Base-by-base conservation (phyloP, 2,113 vertebrate species). In the Ellobius talpinus region DNA sequence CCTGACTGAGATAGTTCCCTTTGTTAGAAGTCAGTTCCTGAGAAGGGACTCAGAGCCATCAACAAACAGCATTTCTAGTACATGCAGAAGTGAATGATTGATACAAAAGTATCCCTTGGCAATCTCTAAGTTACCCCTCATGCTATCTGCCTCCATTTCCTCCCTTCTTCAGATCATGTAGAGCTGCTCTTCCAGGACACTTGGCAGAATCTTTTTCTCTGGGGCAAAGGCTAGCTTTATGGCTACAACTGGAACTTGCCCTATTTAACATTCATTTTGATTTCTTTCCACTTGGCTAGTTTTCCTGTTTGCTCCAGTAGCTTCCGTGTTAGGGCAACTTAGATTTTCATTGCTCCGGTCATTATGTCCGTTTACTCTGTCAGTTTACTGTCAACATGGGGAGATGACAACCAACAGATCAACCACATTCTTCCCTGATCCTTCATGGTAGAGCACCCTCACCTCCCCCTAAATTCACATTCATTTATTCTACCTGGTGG, bases 261-360 rank as follows among this genome's bases (percentile, higher is more conserved):
- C 81, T 91, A 2, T 73, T 97, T 91, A 45, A 45, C 82, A n/a
- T 24, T 23, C 42, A 45, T 73, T 95, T 11, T 92, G 36, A 68
- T 58, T 95, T 87, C 39, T 78, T 31, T 16, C 39, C 2, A n/a
- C 52, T 68, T 84, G 50, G 55, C 55, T 52, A 45, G 31, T 42
- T 85, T 29, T 29, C 5, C 61, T 39, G 42, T 7, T 77, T 11
- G 33, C 19, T 10, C 42, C 23, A 39, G 85, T 73, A 78, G 24
- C 16, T 87, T 87, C 31, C 52, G 10, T 72, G 36, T 63, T 50
- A 39, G 52, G 21, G 31, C 26, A 36, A 47, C 36, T 14, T 72
- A 42, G 55, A 52, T 73, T 31, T 31, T 87, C 68, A 90, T 47
- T 17, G 24, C 14, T 50, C 21, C 42, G 24, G 12, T 66, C 45